These are phyloP conservation scores for Lates calcarifer DNA, from an alignment of 2,113 vertebrate genomes.

Conservation along the genomic window DNA sequence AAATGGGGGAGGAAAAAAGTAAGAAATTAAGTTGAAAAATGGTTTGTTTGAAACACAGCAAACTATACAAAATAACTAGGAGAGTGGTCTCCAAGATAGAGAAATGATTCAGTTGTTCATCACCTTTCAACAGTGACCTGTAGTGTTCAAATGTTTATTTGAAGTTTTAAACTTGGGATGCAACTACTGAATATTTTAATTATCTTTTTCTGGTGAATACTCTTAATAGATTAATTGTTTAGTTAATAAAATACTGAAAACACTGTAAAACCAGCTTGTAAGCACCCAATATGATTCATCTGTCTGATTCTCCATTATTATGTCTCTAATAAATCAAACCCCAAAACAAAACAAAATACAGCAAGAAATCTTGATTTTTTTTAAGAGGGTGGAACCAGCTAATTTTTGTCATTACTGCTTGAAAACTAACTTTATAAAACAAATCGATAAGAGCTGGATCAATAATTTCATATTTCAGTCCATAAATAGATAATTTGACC, in stretches of 20 bases:
- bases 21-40: background rate
- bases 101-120: background rate
- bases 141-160: background rate
- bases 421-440: background rate
- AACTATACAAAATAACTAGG: background rate
- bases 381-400: background rate
- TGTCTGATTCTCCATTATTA: no score
- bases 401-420: background rate
- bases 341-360: background rate
- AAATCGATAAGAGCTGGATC: background rate
- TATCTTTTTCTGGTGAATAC: background rate
- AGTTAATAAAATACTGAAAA: background rate
- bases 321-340: no score
- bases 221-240: background rate
- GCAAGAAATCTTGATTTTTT: background rate
- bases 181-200: background rate
- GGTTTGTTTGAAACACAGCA: background rate
- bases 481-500: background rate
- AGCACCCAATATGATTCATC: background rate
- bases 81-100: background rate
- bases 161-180: background rate
- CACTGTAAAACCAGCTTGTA: background rate
- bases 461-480: background rate
- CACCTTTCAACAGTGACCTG: background rate
- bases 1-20: slow-evolving; percentile 1